Conservation (phyloP, 2,797 vertebrate genomes). For the Sandelia bainsii region DNA sequence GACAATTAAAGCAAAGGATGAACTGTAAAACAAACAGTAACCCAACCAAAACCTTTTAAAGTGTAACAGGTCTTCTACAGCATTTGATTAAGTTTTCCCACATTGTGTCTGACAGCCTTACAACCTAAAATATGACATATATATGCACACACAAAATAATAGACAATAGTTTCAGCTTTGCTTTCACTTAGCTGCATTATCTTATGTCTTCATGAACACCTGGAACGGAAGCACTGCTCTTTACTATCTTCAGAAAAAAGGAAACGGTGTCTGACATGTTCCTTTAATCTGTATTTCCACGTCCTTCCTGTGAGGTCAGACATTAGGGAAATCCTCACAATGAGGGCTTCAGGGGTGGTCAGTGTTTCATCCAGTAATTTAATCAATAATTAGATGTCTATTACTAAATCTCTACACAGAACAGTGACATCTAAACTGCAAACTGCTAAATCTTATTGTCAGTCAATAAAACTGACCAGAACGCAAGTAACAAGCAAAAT, state of each 20-base stretch:
- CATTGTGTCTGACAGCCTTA: neutral
- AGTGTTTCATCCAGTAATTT: constrained; percentile 26
- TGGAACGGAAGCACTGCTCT: constrained; percentile 42
- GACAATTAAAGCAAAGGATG: constrained; percentile 26
- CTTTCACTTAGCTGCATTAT: constrained; percentile 36
- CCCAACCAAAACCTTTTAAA: neutral
- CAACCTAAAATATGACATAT: neutral
- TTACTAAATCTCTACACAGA: constrained; percentile 1
- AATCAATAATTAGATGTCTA: constrained; percentile 36
- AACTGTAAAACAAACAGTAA: constrained; percentile 19
- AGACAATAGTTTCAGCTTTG: constrained; percentile 2
- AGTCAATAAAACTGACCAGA: too few relatives aligned
- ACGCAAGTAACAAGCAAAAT: too few relatives aligned
- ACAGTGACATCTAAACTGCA: neutral
- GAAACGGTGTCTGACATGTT: constrained; percentile 15
- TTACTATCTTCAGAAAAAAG: constrained; percentile 40
- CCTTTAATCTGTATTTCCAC: constrained; percentile 37
- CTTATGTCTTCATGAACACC: constrained; percentile 27
- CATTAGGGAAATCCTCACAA: constrained; percentile 48
- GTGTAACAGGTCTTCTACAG: constrained; percentile 1
- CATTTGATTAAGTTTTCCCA: neutral
- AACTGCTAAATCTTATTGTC: neutral
- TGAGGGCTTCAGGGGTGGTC: constrained; percentile 23
- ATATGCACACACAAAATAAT: neutral
- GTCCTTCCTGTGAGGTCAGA: constrained; percentile 58